A percentile compares a stretch with the other conserved stretches of the same genome.
These are phyloP conservation scores for Calameuta idolon DNA, from an alignment of 2,888 invertebrate species.

Conservation along the genomic window DNA sequence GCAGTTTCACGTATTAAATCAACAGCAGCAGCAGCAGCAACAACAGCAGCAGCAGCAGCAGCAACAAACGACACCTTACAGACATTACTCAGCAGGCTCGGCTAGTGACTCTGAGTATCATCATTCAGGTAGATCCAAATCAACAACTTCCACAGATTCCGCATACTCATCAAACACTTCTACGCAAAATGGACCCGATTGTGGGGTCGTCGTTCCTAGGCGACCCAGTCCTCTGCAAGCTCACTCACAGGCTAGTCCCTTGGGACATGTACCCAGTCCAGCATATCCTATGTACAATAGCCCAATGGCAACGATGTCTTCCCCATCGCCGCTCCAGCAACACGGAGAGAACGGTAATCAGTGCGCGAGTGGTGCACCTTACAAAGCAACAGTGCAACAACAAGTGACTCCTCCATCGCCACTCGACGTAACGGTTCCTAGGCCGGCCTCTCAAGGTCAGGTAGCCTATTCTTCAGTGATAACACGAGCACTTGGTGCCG, in stretches of 20 bases:
- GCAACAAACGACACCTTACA: slow-evolving; percentile 69
- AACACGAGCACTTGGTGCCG: slow-evolving; percentile 77
- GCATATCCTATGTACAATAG: slow-evolving; percentile 89
- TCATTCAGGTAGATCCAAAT: slow-evolving; percentile 70
- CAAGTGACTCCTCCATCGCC: slow-evolving; percentile 76
- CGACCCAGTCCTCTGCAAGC: slow-evolving; percentile 78
- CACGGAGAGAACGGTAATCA: slow-evolving; percentile 68
- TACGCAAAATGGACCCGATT: slow-evolving; percentile 76
- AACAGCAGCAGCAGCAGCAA: slow-evolving; percentile 53
- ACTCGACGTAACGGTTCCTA: slow-evolving; percentile 76
- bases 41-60: slow-evolving; percentile 35
- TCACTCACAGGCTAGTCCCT: slow-evolving; percentile 79
- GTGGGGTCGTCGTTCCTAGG: slow-evolving; percentile 74
- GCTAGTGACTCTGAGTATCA: slow-evolving; percentile 74
- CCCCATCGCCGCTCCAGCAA: slow-evolving; percentile 74
- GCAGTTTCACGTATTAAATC: slow-evolving; percentile 55
- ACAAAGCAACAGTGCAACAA: slow-evolving; percentile 47
- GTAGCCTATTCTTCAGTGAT: slow-evolving; percentile 88
- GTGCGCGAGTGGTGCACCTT: slow-evolving; percentile 47
- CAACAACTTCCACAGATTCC: slow-evolving; percentile 74
- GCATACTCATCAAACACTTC: slow-evolving; percentile 73
- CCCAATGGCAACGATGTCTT: slow-evolving; percentile 82
- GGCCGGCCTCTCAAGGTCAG: slow-evolving; percentile 74
- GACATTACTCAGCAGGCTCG: slow-evolving; percentile 75
- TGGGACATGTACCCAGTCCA: slow-evolving; percentile 82